Base-by-base conservation (phyloP, 2,797 vertebrate species). In the Crocidura indochinensis region DNA sequence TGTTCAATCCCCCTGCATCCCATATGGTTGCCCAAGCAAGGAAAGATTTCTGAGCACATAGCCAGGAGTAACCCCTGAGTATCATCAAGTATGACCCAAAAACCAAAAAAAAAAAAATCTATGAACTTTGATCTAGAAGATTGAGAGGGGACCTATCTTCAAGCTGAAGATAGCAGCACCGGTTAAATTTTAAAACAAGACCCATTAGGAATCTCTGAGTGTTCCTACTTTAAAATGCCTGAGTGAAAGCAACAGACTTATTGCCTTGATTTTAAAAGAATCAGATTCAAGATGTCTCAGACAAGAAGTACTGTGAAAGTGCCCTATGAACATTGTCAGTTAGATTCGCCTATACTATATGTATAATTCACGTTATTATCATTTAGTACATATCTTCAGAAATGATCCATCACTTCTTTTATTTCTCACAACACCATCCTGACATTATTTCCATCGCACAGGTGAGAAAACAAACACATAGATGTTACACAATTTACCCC, bases 391-490 rank as follows among this genome's bases (percentile, higher is more conserved):
- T 88, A 29, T 71, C 75, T 76, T 87, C 75, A 68, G 60, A 75
- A 44, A 72, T 38, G 10, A 89, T 81, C 44, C 14, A 31, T 46
- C 6, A 51, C n/a, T 64, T 49, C 29, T 71, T 53, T 10, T 38
- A 47, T 73, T 72, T 85, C 75, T 76, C 47, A 76, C n/a, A 84
- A 9, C 51, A 77, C 22, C 10, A 83, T 49, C 19, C 10, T 15
- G 68, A 29, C 8, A 6, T 75, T 31, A 80, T 73, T 82, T 75
- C 65, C 71, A 85, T 76, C 83, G 89, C 75, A 78, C 19, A 89
- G n/a, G 79, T 77, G 24, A 87, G 31, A 20, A 95, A 87, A 74
- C 8, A 38, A 89, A 31, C 17, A 44, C 14, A 46, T 5, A 84
- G 29, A 76, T 38, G 46, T 62, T 77, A 26, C 47, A 44, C 79